Conservation (phyloP, 2,113 vertebrate genomes). For the Brienomyrus brachyistius region DNA sequence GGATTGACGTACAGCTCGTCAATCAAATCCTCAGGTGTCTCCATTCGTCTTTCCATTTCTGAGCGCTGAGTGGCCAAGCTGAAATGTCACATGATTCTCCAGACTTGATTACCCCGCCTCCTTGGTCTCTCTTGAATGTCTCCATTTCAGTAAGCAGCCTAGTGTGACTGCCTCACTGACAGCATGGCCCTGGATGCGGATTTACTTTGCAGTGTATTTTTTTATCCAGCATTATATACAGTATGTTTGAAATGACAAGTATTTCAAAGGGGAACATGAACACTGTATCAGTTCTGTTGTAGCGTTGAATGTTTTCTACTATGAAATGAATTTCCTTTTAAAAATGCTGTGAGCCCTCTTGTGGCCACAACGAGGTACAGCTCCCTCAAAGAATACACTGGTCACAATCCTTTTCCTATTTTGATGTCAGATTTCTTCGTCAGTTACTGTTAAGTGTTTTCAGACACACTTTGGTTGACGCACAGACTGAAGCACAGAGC, state of each 20-base stretch:
- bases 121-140: neutral
- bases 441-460: neutral
- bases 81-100: neutral
- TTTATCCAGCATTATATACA: neutral
- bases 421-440: neutral
- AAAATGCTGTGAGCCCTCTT: neutral
- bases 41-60: neutral
- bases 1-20: conserved; percentile 55
- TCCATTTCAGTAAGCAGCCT: neutral
- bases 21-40: conserved; percentile 60
- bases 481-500: neutral
- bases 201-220: neutral
- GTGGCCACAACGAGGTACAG: neutral
- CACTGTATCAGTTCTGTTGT: neutral
- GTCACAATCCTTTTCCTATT: neutral
- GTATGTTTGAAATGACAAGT: neutral
- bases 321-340: neutral
- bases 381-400: neutral
- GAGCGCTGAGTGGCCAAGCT: neutral
- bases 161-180: neutral
- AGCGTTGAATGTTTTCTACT: neutral
- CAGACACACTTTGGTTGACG: neutral
- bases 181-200: neutral
- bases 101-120: too few relatives aligned
- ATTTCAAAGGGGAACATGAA: neutral